A percentile compares a stretch with the other conserved stretches of the same genome.
Conservation (phyloP, 1,140 invertebrate genomes). For the Trachymyrmex septentrionalis region DNA sequence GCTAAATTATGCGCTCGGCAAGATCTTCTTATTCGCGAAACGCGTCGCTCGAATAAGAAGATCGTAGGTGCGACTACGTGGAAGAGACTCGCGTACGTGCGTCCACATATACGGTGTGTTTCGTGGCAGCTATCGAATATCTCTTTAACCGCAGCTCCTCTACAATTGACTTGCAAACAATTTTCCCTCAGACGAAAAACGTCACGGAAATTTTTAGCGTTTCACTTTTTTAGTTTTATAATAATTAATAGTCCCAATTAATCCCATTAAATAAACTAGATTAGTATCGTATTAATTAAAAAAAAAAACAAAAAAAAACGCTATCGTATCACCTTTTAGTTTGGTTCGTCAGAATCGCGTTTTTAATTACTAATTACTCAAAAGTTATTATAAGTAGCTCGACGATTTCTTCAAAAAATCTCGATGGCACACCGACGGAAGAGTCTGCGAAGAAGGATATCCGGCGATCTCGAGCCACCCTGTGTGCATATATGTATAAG, state of each 20-base stretch:
- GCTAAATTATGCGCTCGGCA: conserved; percentile 51
- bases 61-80: conserved; percentile 52
- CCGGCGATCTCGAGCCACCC: conserved; percentile 36
- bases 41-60: conserved; percentile 48
- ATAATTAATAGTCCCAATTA: not conserved
- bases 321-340: not conserved
- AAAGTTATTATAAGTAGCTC: not conserved
- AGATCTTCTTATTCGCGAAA: conserved; percentile 44
- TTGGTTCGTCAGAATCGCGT: not conserved
- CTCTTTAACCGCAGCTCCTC: not conserved
- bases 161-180: not conserved
- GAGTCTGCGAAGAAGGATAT: not conserved
- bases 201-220: not conserved
- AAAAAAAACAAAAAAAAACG: too few species aligned
- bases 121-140: not conserved
- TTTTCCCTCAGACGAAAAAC: not conserved
- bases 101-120: conserved; percentile 32
- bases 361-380: not conserved
- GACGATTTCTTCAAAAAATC: not conserved
- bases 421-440: not conserved
- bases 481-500: conserved; percentile 44
- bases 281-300: not conserved
- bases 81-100: conserved; percentile 36
- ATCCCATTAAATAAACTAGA: not conserved
- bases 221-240: not conserved